These are phyloP conservation scores for Aethes cnicana DNA, from an alignment of 2,888 invertebrate species.

Conservation along the genomic window DNA sequence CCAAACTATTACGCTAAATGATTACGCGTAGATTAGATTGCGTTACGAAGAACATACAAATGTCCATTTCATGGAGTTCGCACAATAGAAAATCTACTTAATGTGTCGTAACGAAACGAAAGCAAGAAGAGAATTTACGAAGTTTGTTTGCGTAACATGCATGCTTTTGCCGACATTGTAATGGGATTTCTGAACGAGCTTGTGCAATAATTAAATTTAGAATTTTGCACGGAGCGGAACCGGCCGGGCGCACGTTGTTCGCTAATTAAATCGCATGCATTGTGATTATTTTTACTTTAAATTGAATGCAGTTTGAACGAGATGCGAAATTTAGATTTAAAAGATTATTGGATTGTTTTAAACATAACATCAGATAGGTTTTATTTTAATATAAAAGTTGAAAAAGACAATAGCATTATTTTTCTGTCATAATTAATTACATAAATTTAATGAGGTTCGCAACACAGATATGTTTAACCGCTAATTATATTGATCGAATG, in stretches of 20 bases:
- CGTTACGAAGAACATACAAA: slow-evolving; percentile 8
- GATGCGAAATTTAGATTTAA: no score
- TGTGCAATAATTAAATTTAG: slow-evolving; percentile 23
- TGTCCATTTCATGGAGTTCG: slow-evolving; percentile 12
- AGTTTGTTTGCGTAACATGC: slow-evolving; percentile 48
- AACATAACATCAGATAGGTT: background rate
- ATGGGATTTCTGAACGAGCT: slow-evolving; percentile 17
- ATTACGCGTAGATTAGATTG: background rate
- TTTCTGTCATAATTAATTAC: no score
- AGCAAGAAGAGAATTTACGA: slow-evolving; percentile 54
- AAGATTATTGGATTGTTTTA: no score
- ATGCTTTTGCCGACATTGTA: slow-evolving; percentile 39
- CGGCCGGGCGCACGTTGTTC: slow-evolving; percentile 5
- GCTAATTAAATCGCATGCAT: background rate
- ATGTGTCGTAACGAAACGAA: slow-evolving; percentile 55
- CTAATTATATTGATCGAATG: slow-evolving; percentile 11
- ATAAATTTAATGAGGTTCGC: slow-evolving; percentile 9
- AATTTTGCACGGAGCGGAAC: slow-evolving; percentile 17
- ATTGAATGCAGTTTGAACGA: no score
- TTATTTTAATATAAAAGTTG: background rate
- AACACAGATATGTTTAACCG: slow-evolving; percentile 1
- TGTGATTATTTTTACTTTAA: background rate
- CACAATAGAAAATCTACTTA: slow-evolving; percentile 40
- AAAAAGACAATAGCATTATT: background rate
- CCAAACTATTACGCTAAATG: background rate